Evolutionary conservation across 2,797 vertebrate species (phyloP).

Genomic region (Poecile montanus): DNA sequence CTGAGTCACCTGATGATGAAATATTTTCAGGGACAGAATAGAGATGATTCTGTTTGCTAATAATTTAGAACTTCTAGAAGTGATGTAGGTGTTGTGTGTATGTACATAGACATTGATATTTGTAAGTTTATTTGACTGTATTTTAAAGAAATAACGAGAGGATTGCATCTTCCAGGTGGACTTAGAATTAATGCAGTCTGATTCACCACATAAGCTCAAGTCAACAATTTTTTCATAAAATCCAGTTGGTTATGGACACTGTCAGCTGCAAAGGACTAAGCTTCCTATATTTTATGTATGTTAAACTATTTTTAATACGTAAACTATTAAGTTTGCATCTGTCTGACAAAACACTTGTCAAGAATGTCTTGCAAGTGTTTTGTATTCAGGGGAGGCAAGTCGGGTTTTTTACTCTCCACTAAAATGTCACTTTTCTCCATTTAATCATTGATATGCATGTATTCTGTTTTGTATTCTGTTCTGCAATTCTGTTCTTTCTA

Average conservation of each 20-base stretch:
- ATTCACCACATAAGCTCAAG: background rate
- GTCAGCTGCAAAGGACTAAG: background rate
- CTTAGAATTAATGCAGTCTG: background rate
- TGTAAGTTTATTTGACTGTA: background rate
- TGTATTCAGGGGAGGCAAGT: background rate
- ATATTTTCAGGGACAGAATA: background rate
- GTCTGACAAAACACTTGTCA: background rate
- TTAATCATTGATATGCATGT: background rate
- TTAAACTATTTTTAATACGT: background rate
- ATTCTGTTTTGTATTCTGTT: background rate
- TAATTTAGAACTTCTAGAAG: background rate
- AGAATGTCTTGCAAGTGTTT: background rate
- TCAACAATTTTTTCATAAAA: background rate
- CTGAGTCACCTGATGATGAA: background rate
- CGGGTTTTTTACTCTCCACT: accelerated
- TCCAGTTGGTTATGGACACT: background rate
- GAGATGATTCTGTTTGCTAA: background rate
- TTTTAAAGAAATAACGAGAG: background rate
- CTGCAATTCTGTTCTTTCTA: background rate
- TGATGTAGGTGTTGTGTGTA: background rate
- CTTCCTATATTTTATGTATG: background rate
- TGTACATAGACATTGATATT: background rate
- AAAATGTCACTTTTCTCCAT: background rate
- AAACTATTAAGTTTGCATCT: background rate
- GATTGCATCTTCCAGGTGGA: background rate